Percentiles rank a stretch among this genome's conserved stretches.
Conservation (phyloP, 2,888 invertebrate genomes). For the Frankliniella fusca region DNA sequence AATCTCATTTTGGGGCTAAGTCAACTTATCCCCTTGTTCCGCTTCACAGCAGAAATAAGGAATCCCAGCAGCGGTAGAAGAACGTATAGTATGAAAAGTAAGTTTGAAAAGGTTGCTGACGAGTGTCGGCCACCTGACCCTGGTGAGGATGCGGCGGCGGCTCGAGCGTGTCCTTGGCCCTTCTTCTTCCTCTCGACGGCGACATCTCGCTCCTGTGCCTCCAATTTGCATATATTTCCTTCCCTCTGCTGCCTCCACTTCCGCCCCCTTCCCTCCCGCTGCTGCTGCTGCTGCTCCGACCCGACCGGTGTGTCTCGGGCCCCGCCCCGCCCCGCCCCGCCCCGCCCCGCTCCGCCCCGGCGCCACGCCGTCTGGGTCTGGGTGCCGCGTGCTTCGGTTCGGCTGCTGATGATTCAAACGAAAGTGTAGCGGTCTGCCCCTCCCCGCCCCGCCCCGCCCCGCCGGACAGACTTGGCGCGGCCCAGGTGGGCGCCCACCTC, state of each 20-base stretch:
- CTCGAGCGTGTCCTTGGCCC: neutral
- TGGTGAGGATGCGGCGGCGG: neutral
- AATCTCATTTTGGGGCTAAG: no score
- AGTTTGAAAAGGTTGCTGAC: no score
- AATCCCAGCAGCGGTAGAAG: no score
- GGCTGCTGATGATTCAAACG: neutral
- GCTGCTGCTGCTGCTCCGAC: neutral
- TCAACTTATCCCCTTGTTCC: no score
- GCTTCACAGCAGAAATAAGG: no score
- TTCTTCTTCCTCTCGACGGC: neutral
- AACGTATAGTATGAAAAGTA: no score
- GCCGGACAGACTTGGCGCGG: neutral
- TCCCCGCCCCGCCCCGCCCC: no score
- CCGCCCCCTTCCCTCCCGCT: neutral
- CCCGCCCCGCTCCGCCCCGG: neutral
- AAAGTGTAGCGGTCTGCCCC: neutral
- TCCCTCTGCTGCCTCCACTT: neutral
- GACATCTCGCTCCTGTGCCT: neutral
- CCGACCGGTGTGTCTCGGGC: neutral
- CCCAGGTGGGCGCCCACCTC: neutral
- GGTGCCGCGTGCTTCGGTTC: neutral
- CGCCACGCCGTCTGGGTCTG: neutral
- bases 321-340: neutral
- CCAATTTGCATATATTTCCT: neutral
- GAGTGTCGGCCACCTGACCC: no score